Conservation (phyloP, 2,888 invertebrate species). For the Bursaphelenchus okinawaensis region DNA sequence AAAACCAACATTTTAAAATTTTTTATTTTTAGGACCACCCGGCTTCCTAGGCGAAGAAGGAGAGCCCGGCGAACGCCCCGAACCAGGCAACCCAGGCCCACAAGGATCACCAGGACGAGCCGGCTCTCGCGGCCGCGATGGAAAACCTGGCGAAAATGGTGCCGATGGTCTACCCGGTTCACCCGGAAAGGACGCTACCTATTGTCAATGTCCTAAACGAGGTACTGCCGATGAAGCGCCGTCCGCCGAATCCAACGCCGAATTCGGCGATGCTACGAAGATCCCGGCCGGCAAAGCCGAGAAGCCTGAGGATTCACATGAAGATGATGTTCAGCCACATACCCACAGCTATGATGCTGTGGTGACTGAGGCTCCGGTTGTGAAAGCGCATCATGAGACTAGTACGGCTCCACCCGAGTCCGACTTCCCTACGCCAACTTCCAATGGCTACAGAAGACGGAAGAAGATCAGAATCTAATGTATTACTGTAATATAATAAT, state of each 20-base stretch:
- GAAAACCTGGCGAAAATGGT: constrained; percentile 7
- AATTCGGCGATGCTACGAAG: neutral
- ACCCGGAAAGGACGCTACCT: constrained; percentile 7
- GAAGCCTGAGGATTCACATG: neutral
- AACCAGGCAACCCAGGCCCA: constrained; percentile 2
- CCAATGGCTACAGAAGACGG: neutral
- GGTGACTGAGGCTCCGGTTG: neutral
- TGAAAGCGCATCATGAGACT: neutral
- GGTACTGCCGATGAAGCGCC: neutral
- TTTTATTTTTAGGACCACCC: neutral
- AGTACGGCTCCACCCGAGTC: neutral
- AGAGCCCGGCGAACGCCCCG: neutral
- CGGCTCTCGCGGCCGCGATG: constrained; percentile 5
- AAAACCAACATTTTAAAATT: neutral
- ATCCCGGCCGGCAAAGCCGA: neutral
- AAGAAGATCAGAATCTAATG: neutral
- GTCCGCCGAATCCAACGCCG: neutral
- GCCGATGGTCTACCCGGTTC: constrained; percentile 4
- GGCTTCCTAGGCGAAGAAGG: neutral
- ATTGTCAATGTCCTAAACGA: constrained; percentile 4
- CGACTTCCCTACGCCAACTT: neutral
- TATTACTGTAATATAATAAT: neutral
- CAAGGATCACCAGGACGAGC: neutral
- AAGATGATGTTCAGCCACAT: neutral
- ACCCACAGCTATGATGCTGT: neutral